Evolutionary conservation across 2,797 vertebrate species (phyloP).

Genomic region (Anguilla marmorata): DNA sequence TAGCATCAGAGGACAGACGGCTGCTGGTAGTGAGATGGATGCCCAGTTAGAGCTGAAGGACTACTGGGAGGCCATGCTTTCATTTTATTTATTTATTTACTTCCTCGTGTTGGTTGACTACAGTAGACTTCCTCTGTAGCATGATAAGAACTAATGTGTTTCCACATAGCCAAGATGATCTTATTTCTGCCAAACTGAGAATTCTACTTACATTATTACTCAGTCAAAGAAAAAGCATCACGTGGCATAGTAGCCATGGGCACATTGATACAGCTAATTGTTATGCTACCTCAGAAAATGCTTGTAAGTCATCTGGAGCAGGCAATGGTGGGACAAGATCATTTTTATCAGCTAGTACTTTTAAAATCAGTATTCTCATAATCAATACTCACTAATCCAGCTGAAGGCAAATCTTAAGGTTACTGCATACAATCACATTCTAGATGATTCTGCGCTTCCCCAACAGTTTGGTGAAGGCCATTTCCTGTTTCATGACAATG

Average conservation of each 20-base stretch:
- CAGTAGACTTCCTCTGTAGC: not conserved
- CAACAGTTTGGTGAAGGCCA: no score
- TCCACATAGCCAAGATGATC: not conserved
- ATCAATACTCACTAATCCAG: no score
- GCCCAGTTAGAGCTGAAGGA: not conserved
- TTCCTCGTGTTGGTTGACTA: not conserved
- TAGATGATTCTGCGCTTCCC: no score
- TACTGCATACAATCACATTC: no score
- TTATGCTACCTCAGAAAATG: not conserved
- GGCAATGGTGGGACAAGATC: not conserved
- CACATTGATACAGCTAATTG: not conserved
- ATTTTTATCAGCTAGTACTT: not conserved
- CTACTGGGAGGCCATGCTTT: not conserved
- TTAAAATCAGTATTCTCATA: no score
- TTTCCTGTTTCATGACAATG: no score
- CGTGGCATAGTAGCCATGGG: not conserved
- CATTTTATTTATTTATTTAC: slow-evolving; percentile 27
- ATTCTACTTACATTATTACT: not conserved
- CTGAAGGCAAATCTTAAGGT: no score
- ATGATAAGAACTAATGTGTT: not conserved
- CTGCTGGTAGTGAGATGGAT: slow-evolving; percentile 49
- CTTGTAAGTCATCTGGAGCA: not conserved
- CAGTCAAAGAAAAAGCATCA: not conserved
- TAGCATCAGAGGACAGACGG: slow-evolving; percentile 49
- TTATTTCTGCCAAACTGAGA: not conserved